phyloP scores from a whole-genome alignment of 2,797 vertebrate genomes.

The Oceanodroma leucorhoa region DNA sequence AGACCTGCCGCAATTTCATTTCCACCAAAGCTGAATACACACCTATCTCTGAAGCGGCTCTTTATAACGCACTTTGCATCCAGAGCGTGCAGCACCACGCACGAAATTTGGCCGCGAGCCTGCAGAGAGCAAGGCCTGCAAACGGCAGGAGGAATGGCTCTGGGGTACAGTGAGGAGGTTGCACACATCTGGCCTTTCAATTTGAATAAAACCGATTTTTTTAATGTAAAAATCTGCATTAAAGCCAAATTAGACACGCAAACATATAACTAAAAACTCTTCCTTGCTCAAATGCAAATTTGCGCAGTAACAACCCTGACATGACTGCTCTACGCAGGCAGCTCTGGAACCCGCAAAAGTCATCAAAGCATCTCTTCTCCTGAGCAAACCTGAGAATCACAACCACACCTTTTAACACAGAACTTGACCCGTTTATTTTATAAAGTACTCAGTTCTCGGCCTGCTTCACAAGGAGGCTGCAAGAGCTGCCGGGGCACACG shows the following conservation, averaged over 20 bases:
- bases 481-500: neutral
- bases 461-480: neutral
- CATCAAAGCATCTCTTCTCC: neutral
- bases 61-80: neutral
- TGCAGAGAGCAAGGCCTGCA: neutral
- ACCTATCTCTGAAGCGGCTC: neutral
- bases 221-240: neutral
- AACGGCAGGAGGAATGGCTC: neutral
- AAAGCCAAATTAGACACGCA: neutral
- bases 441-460: accelerated
- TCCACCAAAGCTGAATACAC: neutral
- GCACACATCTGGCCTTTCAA: neutral
- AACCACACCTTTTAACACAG: accelerated
- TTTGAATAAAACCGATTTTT: neutral
- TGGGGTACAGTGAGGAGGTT: neutral
- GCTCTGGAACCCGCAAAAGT: neutral
- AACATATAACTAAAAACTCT: neutral
- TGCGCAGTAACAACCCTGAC: neutral
- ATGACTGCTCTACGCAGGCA: accelerated
- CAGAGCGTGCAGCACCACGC: neutral
- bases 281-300: neutral
- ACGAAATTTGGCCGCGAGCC: accelerated
- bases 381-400: neutral
- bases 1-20: neutral
- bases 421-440: neutral